phyloP scores from a whole-genome alignment of 2,888 invertebrate species.

The Vanessa cardui region DNA sequence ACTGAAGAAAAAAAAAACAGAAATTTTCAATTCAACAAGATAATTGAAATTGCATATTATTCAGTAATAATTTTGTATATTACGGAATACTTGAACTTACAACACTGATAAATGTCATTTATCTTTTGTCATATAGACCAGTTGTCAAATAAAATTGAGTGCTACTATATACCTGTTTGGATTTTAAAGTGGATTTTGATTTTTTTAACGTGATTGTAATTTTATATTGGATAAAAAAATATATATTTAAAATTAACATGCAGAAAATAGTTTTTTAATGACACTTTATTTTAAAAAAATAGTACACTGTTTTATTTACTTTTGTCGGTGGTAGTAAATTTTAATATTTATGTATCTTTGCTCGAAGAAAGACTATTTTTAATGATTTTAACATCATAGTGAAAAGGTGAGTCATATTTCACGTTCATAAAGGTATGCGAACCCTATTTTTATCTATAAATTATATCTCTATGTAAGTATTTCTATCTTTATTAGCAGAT shows the following conservation, averaged over 20 bases:
- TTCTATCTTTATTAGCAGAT: conserved; percentile 36
- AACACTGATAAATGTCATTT: too few relatives aligned
- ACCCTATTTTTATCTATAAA: background rate
- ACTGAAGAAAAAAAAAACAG: too few relatives aligned
- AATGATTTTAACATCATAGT: conserved; percentile 9
- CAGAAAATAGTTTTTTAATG: background rate
- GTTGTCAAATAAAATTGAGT: too few relatives aligned
- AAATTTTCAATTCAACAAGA: too few relatives aligned
- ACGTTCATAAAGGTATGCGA: background rate
- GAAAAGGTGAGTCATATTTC: conserved; percentile 21
- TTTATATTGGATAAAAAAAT: too few relatives aligned
- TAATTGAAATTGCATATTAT: too few relatives aligned
- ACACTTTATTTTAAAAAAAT: background rate
- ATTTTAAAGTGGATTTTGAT: too few relatives aligned
- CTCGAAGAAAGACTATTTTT: conserved; percentile 2
- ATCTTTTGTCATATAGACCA: too few relatives aligned
- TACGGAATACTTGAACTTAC: too few relatives aligned
- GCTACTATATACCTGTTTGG: too few relatives aligned
- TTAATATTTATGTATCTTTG: conserved; percentile 11
- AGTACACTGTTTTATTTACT: background rate
- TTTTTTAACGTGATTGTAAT: too few relatives aligned
- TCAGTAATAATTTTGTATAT: too few relatives aligned
- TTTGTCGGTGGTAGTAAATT: conserved; percentile 1
- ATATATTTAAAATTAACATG: background rate
- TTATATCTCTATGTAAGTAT: conserved; percentile 19